Evolutionary conservation across 2,797 vertebrate species (phyloP).

Genomic region (Cottoperca gobio): DNA sequence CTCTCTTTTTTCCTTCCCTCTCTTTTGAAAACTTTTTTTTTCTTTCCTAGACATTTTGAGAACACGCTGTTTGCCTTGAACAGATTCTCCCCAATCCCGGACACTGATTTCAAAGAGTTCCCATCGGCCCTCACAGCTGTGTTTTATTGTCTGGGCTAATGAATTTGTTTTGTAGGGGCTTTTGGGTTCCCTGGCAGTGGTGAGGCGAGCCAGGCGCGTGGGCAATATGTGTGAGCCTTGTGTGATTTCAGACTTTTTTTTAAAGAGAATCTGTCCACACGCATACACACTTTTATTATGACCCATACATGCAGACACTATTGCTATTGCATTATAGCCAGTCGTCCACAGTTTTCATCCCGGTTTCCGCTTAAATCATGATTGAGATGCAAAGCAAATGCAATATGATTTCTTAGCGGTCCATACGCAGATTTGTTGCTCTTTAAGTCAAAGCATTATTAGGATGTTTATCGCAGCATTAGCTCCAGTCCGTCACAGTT

Average conservation of each 20-base stretch:
- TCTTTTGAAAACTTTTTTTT: slow-evolving; percentile 7
- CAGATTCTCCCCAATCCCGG: slow-evolving; percentile 65
- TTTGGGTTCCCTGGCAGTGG: slow-evolving; percentile 79
- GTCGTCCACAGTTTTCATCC: slow-evolving; percentile 26
- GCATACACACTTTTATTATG: not conserved
- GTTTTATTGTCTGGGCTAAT: slow-evolving; percentile 84
- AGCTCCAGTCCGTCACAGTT: slow-evolving; percentile 45
- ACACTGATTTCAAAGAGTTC: slow-evolving; percentile 77
- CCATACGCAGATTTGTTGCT: slow-evolving; percentile 47
- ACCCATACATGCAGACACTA: slow-evolving; percentile 18
- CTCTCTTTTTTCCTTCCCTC: slow-evolving; percentile 43
- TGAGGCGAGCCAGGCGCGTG: slow-evolving; percentile 71
- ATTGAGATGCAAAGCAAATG: slow-evolving; percentile 31
- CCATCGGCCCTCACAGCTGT: slow-evolving; percentile 77
- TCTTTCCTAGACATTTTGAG: slow-evolving; percentile 44
- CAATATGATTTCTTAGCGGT: slow-evolving; percentile 18
- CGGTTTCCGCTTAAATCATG: slow-evolving; percentile 29
- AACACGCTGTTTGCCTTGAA: slow-evolving; percentile 65
- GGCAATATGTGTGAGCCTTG: slow-evolving; percentile 59
- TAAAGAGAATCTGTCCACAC: slow-evolving; percentile 39
- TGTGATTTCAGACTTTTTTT: slow-evolving; percentile 60
- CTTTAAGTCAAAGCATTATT: slow-evolving; percentile 58
- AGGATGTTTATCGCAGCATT: slow-evolving; percentile 65
- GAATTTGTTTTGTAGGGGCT: slow-evolving; percentile 83
- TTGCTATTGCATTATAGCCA: slow-evolving; percentile 5